Evolutionary conservation across 2,113 vertebrate genomes (phyloP).

Genomic region (Pelecanus crispus): DNA sequence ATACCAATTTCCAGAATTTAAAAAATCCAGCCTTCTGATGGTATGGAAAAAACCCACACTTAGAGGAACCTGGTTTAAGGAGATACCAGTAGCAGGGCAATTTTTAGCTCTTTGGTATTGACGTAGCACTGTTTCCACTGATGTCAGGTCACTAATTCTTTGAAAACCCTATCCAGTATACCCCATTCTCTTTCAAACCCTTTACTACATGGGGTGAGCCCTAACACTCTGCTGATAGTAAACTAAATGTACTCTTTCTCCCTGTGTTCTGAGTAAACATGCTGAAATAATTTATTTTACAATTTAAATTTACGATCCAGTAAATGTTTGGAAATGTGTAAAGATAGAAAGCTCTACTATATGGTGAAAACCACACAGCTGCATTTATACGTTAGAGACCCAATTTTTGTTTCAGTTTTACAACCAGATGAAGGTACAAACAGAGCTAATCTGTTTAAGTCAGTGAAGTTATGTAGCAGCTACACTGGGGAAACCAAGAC

Average conservation of each 20-base stretch:
- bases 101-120: neutral
- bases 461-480: neutral
- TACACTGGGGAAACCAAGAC: neutral
- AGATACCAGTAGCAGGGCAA: neutral
- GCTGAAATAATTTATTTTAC: neutral
- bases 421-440: neutral
- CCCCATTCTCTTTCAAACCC: neutral
- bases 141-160: neutral
- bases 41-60: neutral
- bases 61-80: neutral
- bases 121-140: neutral
- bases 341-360: neutral
- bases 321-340: neutral
- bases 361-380: neutral
- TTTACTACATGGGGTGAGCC: neutral
- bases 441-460: neutral
- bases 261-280: neutral
- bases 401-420: neutral
- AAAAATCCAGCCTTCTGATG: neutral
- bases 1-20: neutral
- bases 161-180: neutral
- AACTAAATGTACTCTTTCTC: neutral
- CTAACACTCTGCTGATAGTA: neutral
- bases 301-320: neutral
- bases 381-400: neutral